These are phyloP conservation scores for Pseudomyrmex gracilis DNA, from an alignment of 1,140 invertebrate species.

Conservation along the genomic window DNA sequence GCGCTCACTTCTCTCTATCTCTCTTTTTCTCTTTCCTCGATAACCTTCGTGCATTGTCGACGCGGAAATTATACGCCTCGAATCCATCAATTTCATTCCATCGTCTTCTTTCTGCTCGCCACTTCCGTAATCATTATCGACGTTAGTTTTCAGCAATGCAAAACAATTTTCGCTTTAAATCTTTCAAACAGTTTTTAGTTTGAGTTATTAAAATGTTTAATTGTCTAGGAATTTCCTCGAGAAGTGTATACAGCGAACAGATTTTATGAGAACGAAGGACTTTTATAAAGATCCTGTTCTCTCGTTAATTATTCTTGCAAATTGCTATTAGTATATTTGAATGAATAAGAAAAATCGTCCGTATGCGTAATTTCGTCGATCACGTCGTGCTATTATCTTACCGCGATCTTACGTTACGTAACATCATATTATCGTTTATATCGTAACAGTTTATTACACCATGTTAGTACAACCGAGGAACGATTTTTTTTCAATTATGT, in stretches of 20 bases:
- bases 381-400: background rate
- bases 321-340: too few relatives aligned
- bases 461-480: background rate
- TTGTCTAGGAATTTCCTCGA: background rate
- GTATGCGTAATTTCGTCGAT: slow-evolving; percentile 1
- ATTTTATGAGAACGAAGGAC: slow-evolving; percentile 10
- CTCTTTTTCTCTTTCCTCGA: background rate
- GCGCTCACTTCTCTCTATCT: background rate
- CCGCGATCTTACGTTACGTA: background rate
- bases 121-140: slow-evolving; percentile 58
- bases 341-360: slow-evolving; percentile 1
- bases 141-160: slow-evolving; percentile 10
- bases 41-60: slow-evolving; percentile 59
- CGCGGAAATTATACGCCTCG: slow-evolving; percentile 60
- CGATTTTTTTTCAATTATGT: background rate
- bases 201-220: slow-evolving; percentile 21
- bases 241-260: background rate
- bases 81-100: slow-evolving; percentile 61
- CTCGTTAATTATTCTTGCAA: background rate
- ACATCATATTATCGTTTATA: background rate
- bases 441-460: slow-evolving; percentile 10
- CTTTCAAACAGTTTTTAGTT: background rate
- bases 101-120: slow-evolving; percentile 22
- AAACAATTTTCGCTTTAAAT: background rate
- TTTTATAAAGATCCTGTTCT: slow-evolving; percentile 2